These are phyloP conservation scores for Stigmatopora nigra DNA, from an alignment of 2,113 vertebrate genomes.

Conservation along the genomic window DNA sequence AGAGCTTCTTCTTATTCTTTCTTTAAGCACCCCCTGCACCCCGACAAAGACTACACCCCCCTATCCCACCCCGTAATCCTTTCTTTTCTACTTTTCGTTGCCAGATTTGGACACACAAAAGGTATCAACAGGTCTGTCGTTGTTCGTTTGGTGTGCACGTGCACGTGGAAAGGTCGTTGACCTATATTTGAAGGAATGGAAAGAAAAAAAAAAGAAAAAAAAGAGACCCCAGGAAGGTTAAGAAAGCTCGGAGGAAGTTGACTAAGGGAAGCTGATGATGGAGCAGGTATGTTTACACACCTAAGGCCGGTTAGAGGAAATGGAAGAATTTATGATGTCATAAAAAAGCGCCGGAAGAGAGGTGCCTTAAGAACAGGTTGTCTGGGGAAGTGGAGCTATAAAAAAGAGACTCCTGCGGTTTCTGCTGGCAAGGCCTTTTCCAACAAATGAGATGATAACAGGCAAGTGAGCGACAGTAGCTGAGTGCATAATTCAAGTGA, in stretches of 20 bases:
- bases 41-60: neutral
- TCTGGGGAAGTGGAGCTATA: conserved; percentile 54
- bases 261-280: conserved; percentile 34
- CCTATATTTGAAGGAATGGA: conserved; percentile 6
- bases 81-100: conserved; percentile 42
- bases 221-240: conserved; percentile 14
- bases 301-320: conserved; percentile 66
- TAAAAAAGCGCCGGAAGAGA: conserved; percentile 64
- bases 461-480: conserved; percentile 17
- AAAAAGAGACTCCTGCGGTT: conserved; percentile 54
- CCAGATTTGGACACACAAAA: conserved; percentile 48
- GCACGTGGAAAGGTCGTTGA: conserved; percentile 7
- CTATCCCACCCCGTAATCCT: conserved; percentile 39
- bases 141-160: conserved; percentile 31
- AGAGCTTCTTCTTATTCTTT: conserved; percentile 23
- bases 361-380: conserved; percentile 62
- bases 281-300: conserved; percentile 64
- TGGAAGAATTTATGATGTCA: conserved; percentile 70
- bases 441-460: conserved; percentile 35
- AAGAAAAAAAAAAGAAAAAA: conserved; percentile 19
- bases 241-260: conserved; percentile 41
- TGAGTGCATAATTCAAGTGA: conserved; percentile 1
- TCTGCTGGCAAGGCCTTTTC: conserved; percentile 45
- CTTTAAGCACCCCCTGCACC: conserved; percentile 6
- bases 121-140: conserved; percentile 51